Evolutionary conservation across 2,888 invertebrate genomes (phyloP), one percentile per base, ranked within the genome.

Genomic region (Philaethria dido): DNA sequence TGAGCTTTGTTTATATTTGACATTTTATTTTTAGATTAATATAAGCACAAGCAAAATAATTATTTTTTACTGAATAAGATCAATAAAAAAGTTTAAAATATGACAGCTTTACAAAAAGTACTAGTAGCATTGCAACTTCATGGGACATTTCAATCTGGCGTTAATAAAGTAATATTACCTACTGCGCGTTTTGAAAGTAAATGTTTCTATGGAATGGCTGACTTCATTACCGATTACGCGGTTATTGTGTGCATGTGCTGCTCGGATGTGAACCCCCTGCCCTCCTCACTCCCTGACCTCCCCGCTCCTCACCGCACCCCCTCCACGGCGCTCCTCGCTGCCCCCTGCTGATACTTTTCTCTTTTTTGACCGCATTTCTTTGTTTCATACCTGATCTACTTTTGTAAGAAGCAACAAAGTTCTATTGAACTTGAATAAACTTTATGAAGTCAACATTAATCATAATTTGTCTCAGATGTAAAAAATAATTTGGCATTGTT

Each of bases 161-260:
- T 55, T 55, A 42, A 42, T 16, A 42, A 42, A 57, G 42, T 22
- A 39, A 20, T 4, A 39, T 11, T 42, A 57, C 42, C 42, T 22
- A 22, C 39, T 42, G 57, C 2, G 22, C 42, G 22, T 57, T 57
- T 57, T 57, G 42, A 42, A 57, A 57, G 42, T 42, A 57, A 57
- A 42, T 57, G 57, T 22, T 42, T 57, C 57, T 57, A 22, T 57
- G 42, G 57, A 57, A 57, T 42, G 42, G 25, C 42, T 6, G 57
- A 22, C 25, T 57, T 64, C 64, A 59, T 64, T 64, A 64, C 64
- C 57, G 64, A 64, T 64, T 57, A 64, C 64, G 39, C 57, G 50
- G 48, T 50, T 52, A 22, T 44, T 44, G 52, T 33, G 39, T 44
- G 16, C 20, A 25, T 45, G 18, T 63, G 54, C 44, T 16, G 39